Evolutionary conservation across 2,113 vertebrate species (phyloP).

Genomic region (Capreolus pygargus): DNA sequence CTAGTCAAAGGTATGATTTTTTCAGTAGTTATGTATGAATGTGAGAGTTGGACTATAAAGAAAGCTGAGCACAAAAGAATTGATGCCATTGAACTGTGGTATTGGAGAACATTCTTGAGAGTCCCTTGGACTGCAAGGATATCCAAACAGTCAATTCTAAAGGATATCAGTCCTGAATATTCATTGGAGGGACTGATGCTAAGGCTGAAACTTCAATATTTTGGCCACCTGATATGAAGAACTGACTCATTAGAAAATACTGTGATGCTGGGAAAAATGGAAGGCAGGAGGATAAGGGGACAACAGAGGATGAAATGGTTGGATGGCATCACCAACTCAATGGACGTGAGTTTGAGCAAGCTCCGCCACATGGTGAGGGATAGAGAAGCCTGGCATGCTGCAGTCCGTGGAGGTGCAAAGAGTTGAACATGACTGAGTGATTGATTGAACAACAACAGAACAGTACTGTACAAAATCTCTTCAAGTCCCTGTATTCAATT

Average conservation of each 20-base stretch:
- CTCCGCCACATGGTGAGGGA: accelerated
- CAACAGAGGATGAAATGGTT: neutral
- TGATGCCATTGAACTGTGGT: neutral
- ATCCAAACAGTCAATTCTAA: neutral
- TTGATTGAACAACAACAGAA: neutral
- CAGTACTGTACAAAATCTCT: neutral
- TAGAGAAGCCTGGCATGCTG: neutral
- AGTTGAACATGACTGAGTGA: neutral
- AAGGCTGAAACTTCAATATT: neutral
- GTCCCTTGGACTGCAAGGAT: neutral
- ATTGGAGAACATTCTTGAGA: neutral
- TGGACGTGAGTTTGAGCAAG: neutral
- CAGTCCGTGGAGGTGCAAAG: neutral
- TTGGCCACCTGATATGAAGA: neutral
- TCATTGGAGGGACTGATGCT: neutral
- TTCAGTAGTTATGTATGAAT: neutral
- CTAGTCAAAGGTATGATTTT: neutral
- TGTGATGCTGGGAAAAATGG: neutral
- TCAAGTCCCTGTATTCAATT: neutral
- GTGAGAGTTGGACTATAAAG: neutral
- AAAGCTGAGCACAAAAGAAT: neutral
- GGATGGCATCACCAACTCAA: neutral
- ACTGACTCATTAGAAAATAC: neutral
- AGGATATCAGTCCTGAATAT: neutral
- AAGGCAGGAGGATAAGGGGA: neutral